Percentiles rank a stretch among this genome's conserved stretches.
These are phyloP conservation scores for Nibea coibor DNA, from an alignment of 2,113 vertebrate genomes.

Conservation along the genomic window DNA sequence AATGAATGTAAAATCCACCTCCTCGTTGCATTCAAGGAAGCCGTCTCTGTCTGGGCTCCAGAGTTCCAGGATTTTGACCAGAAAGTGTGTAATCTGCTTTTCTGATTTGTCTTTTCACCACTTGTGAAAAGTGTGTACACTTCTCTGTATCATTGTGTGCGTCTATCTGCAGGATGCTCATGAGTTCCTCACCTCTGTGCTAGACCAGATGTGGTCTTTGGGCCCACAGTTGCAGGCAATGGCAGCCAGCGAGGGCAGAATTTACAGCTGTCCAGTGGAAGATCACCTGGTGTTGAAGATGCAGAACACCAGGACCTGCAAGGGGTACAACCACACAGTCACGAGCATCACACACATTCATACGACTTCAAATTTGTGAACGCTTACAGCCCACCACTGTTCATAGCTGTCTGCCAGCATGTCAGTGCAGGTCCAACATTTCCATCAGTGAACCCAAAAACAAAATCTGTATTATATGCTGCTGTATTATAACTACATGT, in stretches of 20 bases:
- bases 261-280: too few relatives aligned
- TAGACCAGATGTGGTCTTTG: conserved; percentile 25
- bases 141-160: not conserved
- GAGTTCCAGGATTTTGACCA: conserved; percentile 11
- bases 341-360: too few relatives aligned
- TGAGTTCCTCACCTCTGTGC: conserved; percentile 38
- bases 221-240: not conserved
- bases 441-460: too few relatives aligned
- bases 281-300: too few relatives aligned
- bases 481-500: not conserved
- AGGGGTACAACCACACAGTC: too few relatives aligned
- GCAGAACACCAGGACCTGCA: too few relatives aligned
- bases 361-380: too few relatives aligned
- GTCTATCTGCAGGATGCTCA: conserved; percentile 22
- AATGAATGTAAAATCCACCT: not conserved
- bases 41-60: not conserved
- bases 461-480: not conserved
- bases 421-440: too few relatives aligned
- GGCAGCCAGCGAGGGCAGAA: not conserved
- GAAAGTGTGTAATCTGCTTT: conserved; percentile 6
- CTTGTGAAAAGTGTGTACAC: not conserved
- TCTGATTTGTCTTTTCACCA: not conserved
- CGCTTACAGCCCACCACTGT: too few relatives aligned
- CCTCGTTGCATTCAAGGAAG: conserved; percentile 4
- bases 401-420: too few relatives aligned